Evolutionary conservation across 2,797 vertebrate species (phyloP), one percentile per base, ranked within the genome.

Genomic region (Ctenosaura bakeri): DNA sequence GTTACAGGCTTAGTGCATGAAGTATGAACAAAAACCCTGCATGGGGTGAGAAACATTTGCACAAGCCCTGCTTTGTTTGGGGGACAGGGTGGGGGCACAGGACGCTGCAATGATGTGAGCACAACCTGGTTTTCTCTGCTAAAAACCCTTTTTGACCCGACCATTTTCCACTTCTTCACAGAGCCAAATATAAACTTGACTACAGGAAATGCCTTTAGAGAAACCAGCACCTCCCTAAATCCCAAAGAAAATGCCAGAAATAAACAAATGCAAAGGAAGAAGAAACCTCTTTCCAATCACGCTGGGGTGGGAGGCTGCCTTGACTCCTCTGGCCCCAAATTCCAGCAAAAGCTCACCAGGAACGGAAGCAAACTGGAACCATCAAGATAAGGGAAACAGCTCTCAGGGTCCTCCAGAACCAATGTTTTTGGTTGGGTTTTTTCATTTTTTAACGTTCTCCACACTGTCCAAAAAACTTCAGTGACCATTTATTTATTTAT

Each of bases 151-250:
- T 87, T 78, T 82, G 26, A 87, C 91, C 46, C 20, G 6, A 6
- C 90, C 89, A 93, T 95, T 91, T 56, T 84, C 88, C 95, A 96
- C 92, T 96, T 95, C 66, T 91, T 78, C 89, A n/a, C 90, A 88
- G 86, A 92, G 80, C 96, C 95, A 97, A 97, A 97, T 97, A 97
- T 97, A 97, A 97, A 97, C 93, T 95, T 92, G 87, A 54, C 69
- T 93, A 92, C 96, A 97, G 97, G 97, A 97, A 97, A 97, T 96
- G 97, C 96, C 96, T 97, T 95, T 92, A 96, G 97, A 92, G 94
- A 96, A 95, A 92, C 82, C 87, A 93, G 96, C 94, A 94, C 96
- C 95, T 96, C 97, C 96, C 92, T 69, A 62, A 82, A 92, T 92
- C 93, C 0, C 5, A 92, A 96, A 69, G 66, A 69, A 95, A 97